A percentile compares a stretch with the other conserved stretches of the same genome.
Evolutionary conservation across 2,888 invertebrate species (phyloP).

Genomic region (Cosmopolites sordidus): DNA sequence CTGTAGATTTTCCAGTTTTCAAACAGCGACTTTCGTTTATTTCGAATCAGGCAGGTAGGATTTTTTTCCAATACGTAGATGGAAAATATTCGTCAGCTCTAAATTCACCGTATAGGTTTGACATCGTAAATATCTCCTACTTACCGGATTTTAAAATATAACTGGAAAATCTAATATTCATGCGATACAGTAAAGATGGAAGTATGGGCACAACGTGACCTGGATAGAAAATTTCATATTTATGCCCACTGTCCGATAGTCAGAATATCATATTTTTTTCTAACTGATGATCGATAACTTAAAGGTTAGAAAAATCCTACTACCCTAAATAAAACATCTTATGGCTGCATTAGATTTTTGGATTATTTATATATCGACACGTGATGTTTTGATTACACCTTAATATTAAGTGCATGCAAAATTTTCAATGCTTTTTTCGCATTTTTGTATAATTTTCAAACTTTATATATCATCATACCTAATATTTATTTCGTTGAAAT

Average conservation of each 20-base stretch:
- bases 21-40: no score
- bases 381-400: no score
- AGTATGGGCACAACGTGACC: conserved; percentile 37
- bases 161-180: conserved; percentile 36
- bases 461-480: no score
- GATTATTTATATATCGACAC: neutral
- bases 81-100: neutral
- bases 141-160: conserved; percentile 38
- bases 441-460: no score
- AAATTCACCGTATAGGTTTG: conserved; percentile 2
- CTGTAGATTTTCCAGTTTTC: no score
- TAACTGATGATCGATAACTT: conserved; percentile 18
- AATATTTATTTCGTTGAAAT: no score
- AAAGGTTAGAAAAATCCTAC: conserved; percentile 15
- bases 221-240: conserved; percentile 35
- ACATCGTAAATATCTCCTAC: conserved; percentile 28
- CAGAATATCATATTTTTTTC: conserved; percentile 24
- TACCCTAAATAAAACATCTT: conserved; percentile 3
- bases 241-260: conserved; percentile 31
- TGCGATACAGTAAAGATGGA: conserved; percentile 34
- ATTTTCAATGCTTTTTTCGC: no score
- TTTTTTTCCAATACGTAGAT: neutral
- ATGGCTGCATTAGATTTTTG: neutral
- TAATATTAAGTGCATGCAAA: no score
- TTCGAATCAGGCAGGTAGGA: no score